Evolutionary conservation across 2,797 vertebrate species (phyloP), one percentile per base, ranked within the genome.

Genomic region (Siniperca undulata): DNA sequence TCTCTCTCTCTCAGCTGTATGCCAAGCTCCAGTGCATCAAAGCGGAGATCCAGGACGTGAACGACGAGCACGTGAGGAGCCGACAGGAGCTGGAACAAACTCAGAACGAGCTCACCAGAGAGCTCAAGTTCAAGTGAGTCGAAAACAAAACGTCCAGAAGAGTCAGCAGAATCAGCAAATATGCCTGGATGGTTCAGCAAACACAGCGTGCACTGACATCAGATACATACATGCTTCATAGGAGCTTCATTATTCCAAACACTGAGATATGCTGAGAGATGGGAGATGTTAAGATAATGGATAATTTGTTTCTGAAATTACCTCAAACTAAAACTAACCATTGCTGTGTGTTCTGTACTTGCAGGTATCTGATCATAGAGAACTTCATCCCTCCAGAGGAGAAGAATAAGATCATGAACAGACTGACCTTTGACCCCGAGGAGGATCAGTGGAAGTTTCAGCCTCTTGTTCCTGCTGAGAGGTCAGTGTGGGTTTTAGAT

Each of bases 371-470:
- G 87, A 98, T 99, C 90, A 99, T 99, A 2, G 98, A 99, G 94
- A 99, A 99, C 93, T 99, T 99, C 92, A 99, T 99, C 78, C 98
- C 98, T 0, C 97, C 97, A 0, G 98, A 98, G 80, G 98, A 98
- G 94, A 99, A 99, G 95, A 99, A 99, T 90, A 99, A 99, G 93
- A 98, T 98, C 86, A 97, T 99, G 97, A 99, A 97, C 95, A 95
- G 98, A 30, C 95, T 99, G 70, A 97, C 95, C 89, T 97, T 98
- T 30, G 98, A 99, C 42, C 88, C 96, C 0, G 98, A 99, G 20
- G 98, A 99, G 89, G 98, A 99, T 55, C 97, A 99, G 89, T 99
- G 98, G 98, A 98, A 97, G 84, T 98, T 98, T 86, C 97, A 97
- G 94, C 96, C 98, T 0, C 95, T 99, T 0, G 97, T 98, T 78